These are phyloP conservation scores for Taxidea taxus DNA, from an alignment of 2,113 vertebrate species.

Conservation along the genomic window DNA sequence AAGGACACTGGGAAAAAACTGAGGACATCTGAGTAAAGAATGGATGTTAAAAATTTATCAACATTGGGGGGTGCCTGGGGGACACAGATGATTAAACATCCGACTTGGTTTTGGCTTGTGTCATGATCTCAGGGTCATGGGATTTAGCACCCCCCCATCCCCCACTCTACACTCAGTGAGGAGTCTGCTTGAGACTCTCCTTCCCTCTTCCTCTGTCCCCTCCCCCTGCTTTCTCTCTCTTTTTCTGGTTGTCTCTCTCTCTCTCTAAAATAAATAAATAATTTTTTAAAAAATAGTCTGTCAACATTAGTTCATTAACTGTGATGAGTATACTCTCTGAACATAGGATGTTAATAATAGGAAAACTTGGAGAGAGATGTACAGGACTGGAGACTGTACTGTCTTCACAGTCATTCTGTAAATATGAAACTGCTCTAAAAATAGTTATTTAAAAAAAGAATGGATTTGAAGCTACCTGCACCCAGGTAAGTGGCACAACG, in stretches of 20 bases:
- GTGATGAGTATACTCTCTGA: not conserved
- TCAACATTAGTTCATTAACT: not conserved
- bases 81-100: not conserved
- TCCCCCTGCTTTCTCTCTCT: not conserved
- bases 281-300: not conserved
- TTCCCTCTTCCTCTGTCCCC: not conserved
- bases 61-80: not conserved
- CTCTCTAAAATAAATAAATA: not conserved
- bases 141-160: not conserved
- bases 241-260: too few species aligned
- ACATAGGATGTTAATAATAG: not conserved
- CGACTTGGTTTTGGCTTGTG: not conserved
- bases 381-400: not conserved
- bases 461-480: not conserved
- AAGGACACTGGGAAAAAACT: not conserved
- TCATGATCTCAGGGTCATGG: not conserved
- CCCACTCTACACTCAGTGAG: rapidly evolving
- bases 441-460: not conserved
- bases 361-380: not conserved
- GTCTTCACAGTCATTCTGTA: not conserved
- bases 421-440: not conserved
- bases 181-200: not conserved
- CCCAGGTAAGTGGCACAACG: not conserved
- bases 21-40: not conserved
- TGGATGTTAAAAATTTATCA: not conserved